Base-by-base conservation (phyloP, 2,113 vertebrate genomes). In the Hyaena hyaena region DNA sequence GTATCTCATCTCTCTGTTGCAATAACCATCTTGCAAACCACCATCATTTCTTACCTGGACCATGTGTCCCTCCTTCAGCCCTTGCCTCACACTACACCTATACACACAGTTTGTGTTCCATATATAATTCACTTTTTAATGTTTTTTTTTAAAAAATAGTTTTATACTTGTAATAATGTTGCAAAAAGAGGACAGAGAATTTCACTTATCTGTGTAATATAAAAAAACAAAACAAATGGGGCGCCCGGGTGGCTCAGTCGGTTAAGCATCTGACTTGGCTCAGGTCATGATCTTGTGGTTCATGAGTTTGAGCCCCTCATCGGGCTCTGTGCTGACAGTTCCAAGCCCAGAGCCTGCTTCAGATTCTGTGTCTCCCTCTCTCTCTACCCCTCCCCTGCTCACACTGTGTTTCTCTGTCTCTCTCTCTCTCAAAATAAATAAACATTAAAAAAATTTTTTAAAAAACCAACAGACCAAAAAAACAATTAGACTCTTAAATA, bases 81-180 rank as follows among this genome's bases (percentile, higher is more conserved):
- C 66, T 77, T 79, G 15, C 26, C 7, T 58, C 50, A 76, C 2
- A 8, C n/a, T 28, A 65, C 10, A 73, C 45, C 23, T 71, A 68
- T 14, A 61, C 48, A 73, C 31, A 94, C 6, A 87, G 11, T 48
- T 58, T 79, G 61, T 90, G 53, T 15, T 83, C 65, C 23, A 28
- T 61, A 76, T 50, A 55, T 79, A 81, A 39, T 66, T 95, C 55
- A 79, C 10, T 71, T 82, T 96, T 77, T 77, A 83, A 26, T 48
- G 28, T 89, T 88, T 81, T 63, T 92, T 95, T 93, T 90, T 43
- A 73, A 39, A 39, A 14, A 93, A 89, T 76, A 76, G 48, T 66
- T 92, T 93, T 87, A 95, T 10, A 94, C 35, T 83, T 79, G 76
- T 2, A 81, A 43, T 85, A 48, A 89, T 24, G 21, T 82, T 45